Evolutionary conservation across 2,888 invertebrate species (phyloP).

Genomic region (Platycheirus rosarum): DNA sequence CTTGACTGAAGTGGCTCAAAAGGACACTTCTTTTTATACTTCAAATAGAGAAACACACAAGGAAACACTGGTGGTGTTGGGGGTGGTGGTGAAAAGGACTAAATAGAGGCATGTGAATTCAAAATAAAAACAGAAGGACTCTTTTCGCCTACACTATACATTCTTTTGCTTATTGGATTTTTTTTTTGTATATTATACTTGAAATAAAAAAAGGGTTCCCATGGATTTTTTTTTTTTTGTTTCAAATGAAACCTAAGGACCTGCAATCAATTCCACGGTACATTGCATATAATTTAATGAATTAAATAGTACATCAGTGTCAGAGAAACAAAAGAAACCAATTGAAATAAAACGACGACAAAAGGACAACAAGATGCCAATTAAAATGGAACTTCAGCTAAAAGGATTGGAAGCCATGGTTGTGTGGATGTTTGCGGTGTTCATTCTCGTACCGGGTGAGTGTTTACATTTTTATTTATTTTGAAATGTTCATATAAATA

Average conservation of each 20-base stretch:
- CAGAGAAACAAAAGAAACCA: constrained; percentile 8
- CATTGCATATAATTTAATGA: constrained; percentile 51
- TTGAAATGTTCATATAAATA: too few species aligned
- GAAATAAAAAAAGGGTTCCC: neutral
- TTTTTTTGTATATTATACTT: neutral
- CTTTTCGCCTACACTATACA: constrained; percentile 34
- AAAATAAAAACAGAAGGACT: constrained; percentile 31
- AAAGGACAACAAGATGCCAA: constrained; percentile 42
- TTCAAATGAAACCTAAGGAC: constrained; percentile 50
- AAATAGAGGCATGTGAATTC: constrained; percentile 47
- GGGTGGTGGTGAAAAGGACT: neutral
- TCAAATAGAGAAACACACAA: constrained; percentile 65
- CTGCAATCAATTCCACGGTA: constrained; percentile 56
- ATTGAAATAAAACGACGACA: constrained; percentile 12
- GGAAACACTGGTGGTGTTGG: neutral
- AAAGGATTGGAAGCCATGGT: constrained; percentile 44
- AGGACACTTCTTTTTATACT: constrained; percentile 72
- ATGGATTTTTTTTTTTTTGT: constrained; percentile 1
- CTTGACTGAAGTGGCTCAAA: constrained; percentile 72
- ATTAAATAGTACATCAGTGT: constrained; percentile 27
- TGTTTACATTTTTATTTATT: too few species aligned
- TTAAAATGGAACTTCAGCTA: constrained; percentile 45
- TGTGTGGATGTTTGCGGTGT: constrained; percentile 59
- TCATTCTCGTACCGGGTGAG: constrained; percentile 66
- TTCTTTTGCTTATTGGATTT: constrained; percentile 49